Percentiles rank a stretch among this genome's conserved stretches.
Conservation (phyloP, 2,797 vertebrate species). For the Lithobates sylvaticus region DNA sequence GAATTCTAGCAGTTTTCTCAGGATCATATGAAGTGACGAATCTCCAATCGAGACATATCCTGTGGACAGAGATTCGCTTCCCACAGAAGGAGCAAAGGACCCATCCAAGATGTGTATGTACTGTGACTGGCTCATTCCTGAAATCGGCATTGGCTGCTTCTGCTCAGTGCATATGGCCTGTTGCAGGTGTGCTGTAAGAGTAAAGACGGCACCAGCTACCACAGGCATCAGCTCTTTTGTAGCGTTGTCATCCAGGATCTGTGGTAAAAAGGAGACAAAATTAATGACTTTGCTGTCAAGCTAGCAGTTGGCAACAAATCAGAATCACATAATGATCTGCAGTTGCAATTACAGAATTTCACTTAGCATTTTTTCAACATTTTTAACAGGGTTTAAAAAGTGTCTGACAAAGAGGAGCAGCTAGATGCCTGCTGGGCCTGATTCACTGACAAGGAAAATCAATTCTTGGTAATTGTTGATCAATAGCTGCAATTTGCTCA, state of each 20-base stretch:
- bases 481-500: not conserved
- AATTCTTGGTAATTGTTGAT: not conserved
- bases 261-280: not conserved
- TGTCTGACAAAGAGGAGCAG: not conserved
- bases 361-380: not conserved
- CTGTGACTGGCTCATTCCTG: slow-evolving; percentile 74
- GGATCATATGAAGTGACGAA: slow-evolving; percentile 94
- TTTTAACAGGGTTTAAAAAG: not conserved
- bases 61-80: slow-evolving; percentile 69
- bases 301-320: not conserved
- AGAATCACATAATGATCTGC: not conserved
- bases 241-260: slow-evolving; percentile 94
- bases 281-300: not conserved
- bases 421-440: not conserved
- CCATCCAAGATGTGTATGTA: slow-evolving; percentile 72
- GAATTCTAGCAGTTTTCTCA: slow-evolving; percentile 95
- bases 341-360: not conserved
- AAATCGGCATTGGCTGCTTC: slow-evolving; percentile 83
- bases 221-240: slow-evolving; percentile 96
- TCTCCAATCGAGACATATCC: slow-evolving; percentile 94
- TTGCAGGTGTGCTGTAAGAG: slow-evolving; percentile 93
- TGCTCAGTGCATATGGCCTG: slow-evolving; percentile 93
- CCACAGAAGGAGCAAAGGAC: slow-evolving; percentile 67
- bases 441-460: no score
- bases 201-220: slow-evolving; percentile 95